These are phyloP conservation scores for Enteromius paludinosus DNA, from an alignment of 2,797 vertebrate genomes.

Conservation along the genomic window DNA sequence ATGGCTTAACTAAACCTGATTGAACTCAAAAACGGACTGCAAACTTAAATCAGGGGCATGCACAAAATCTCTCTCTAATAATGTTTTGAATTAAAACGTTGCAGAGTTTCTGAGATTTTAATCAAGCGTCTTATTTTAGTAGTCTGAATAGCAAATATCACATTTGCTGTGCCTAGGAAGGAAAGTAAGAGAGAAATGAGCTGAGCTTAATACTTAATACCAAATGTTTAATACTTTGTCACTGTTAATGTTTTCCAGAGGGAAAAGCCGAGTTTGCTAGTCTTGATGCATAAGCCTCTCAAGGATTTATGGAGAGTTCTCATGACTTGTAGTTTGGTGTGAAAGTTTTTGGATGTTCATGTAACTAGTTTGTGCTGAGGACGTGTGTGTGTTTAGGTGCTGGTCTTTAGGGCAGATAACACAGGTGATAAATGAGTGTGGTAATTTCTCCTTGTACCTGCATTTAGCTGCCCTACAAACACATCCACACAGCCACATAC, in stretches of 20 bases:
- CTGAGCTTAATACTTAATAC: slow-evolving; percentile 11
- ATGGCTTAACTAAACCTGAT: not conserved
- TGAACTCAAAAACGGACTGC: not conserved
- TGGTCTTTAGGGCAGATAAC: slow-evolving; percentile 43
- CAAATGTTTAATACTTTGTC: slow-evolving; percentile 1
- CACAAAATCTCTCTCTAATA: not conserved
- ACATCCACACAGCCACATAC: slow-evolving; percentile 3
- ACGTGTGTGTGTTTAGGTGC: slow-evolving; percentile 21
- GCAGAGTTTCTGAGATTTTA: not conserved
- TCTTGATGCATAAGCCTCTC: slow-evolving; percentile 29
- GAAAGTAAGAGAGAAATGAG: not conserved
- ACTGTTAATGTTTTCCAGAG: slow-evolving; percentile 19
- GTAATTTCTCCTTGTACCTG: slow-evolving; percentile 53
- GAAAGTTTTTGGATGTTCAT: slow-evolving; percentile 35
- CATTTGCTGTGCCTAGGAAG: not conserved
- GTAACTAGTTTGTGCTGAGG: slow-evolving; percentile 20
- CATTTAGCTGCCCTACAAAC: slow-evolving; percentile 49
- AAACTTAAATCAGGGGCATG: not conserved
- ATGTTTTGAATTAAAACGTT: not conserved
- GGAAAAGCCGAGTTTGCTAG: slow-evolving; percentile 1
- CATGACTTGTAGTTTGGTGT: slow-evolving; percentile 13
- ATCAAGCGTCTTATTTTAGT: not conserved
- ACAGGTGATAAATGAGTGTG: slow-evolving; percentile 57
- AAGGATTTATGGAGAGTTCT: slow-evolving; percentile 18
- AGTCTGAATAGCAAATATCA: not conserved